Conservation (phyloP, 2,113 vertebrate genomes). For the Eptesicus fuscus region DNA sequence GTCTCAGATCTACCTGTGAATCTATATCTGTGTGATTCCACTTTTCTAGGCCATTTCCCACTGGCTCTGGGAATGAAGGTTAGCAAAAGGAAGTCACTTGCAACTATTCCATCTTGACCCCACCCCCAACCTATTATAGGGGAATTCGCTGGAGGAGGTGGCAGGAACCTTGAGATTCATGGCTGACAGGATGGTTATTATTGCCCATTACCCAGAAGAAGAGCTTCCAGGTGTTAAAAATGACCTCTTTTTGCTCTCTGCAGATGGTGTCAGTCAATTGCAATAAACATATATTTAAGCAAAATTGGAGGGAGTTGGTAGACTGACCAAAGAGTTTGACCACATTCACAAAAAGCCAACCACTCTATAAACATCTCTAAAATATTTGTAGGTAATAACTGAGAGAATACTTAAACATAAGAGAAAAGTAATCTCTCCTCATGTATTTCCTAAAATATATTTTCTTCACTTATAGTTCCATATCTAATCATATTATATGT, state of each 20-base stretch:
- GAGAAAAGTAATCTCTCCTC: neutral
- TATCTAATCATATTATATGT: neutral
- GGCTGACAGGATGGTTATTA: neutral
- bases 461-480: neutral
- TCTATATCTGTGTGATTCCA: neutral
- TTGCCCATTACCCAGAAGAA: neutral
- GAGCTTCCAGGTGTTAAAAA: neutral
- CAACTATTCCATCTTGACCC: neutral
- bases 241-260: neutral
- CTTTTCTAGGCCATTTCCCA: neutral
- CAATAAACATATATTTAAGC: neutral
- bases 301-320: neutral
- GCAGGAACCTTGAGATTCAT: neutral
- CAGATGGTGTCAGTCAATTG: neutral
- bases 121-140: neutral
- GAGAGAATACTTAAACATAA: neutral
- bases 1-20: neutral
- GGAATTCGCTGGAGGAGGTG: neutral
- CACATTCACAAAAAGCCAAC: neutral
- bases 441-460: neutral
- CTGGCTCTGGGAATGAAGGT: neutral
- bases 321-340: neutral
- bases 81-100: neutral
- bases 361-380: neutral
- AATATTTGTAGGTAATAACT: neutral